Percentiles rank a stretch among this genome's conserved stretches.
phyloP scores from a whole-genome alignment of 2,888 invertebrate species.

The Branchellion lobata region DNA sequence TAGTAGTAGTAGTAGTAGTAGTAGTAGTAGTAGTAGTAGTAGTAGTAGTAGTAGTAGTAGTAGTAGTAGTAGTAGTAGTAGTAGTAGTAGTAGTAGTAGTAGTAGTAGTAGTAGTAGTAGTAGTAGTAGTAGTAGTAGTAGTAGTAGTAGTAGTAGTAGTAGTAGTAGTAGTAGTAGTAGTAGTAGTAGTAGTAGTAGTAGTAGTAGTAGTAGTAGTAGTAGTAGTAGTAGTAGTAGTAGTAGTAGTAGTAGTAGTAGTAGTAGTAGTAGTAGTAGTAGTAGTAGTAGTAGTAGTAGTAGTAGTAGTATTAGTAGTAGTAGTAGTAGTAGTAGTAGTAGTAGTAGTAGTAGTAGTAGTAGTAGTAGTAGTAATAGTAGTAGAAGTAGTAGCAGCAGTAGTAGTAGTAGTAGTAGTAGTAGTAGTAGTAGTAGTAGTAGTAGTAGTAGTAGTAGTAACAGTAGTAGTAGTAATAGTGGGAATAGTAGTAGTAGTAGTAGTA shows the following conservation, averaged over 20 bases:
- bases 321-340: slow-evolving; percentile 25
- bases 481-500: slow-evolving; percentile 23
- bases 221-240: slow-evolving; percentile 43
- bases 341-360: slow-evolving; percentile 32
- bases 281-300: slow-evolving; percentile 41
- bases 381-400: slow-evolving; percentile 25
- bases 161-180: slow-evolving; percentile 44
- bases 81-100: slow-evolving; percentile 24
- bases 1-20: slow-evolving; percentile 49
- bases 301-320: slow-evolving; percentile 26
- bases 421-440: slow-evolving; percentile 43
- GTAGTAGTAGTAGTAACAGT: slow-evolving; percentile 37
- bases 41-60: slow-evolving; percentile 9
- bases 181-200: slow-evolving; percentile 43
- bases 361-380: slow-evolving; percentile 39
- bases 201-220: slow-evolving; percentile 44
- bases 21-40: slow-evolving; percentile 47
- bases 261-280: slow-evolving; percentile 35
- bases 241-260: slow-evolving; percentile 34
- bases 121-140: slow-evolving; percentile 45
- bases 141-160: slow-evolving; percentile 45
- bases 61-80: not conserved
- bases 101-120: slow-evolving; percentile 34
- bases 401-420: slow-evolving; percentile 44
- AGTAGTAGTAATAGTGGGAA: slow-evolving; percentile 37